Percentiles rank a stretch among this genome's conserved stretches.
Conservation (phyloP, 2,888 invertebrate species). For the Catocala fraxini region DNA sequence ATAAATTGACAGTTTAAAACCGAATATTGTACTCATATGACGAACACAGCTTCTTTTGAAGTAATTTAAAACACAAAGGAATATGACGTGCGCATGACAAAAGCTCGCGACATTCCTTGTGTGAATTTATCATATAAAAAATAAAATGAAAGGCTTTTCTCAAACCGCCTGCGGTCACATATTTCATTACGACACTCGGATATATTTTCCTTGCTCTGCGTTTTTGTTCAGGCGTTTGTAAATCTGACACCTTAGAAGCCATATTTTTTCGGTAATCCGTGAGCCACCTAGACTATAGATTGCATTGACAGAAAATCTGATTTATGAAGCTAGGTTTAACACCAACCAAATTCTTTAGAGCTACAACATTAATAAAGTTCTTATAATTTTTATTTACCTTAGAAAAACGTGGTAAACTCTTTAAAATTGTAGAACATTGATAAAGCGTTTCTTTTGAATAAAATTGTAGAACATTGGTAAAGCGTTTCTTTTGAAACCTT, state of each 20-base stretch:
- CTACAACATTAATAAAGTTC: not conserved
- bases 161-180: constrained; percentile 63
- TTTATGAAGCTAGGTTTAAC: constrained; percentile 21
- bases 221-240: constrained; percentile 63
- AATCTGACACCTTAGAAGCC: constrained; percentile 55
- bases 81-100: constrained; percentile 14
- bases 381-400: not conserved
- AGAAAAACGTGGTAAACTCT: not conserved
- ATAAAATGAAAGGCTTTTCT: constrained; percentile 52
- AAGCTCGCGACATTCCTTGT: constrained; percentile 37
- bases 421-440: too few relatives aligned
- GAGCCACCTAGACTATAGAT: constrained; percentile 21
- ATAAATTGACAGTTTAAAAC: too few relatives aligned
- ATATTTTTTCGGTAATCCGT: constrained; percentile 49
- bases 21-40: not conserved
- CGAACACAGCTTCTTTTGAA: not conserved
- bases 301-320: constrained; percentile 37
- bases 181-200: constrained; percentile 60
- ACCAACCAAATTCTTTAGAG: not conserved
- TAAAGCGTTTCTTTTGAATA: not conserved
- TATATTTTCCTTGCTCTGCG: constrained; percentile 56
- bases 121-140: constrained; percentile 43
- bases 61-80: constrained; percentile 15
- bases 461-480: not conserved
- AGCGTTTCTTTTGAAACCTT: not conserved